These are phyloP conservation scores for Eupithecia exiguata DNA, from an alignment of 2,888 invertebrate genomes.

Conservation along the genomic window DNA sequence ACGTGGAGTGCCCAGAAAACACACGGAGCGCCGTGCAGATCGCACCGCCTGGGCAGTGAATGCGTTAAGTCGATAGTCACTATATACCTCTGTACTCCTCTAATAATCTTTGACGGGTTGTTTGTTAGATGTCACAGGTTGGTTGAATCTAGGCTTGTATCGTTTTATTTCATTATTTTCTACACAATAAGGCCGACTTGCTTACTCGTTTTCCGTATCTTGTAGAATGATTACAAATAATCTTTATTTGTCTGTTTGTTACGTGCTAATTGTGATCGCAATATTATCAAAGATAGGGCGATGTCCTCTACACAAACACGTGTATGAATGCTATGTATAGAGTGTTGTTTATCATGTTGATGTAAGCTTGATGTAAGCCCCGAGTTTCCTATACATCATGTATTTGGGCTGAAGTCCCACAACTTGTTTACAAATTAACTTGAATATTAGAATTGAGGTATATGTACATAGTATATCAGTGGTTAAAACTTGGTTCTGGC, in stretches of 20 bases:
- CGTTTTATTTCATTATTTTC: background rate
- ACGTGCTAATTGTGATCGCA: background rate
- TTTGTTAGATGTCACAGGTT: background rate
- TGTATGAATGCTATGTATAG: background rate
- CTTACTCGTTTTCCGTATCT: background rate
- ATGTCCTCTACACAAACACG: slow-evolving; percentile 3
- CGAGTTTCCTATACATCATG: slow-evolving; percentile 43
- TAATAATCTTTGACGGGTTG: background rate
- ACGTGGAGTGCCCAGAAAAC: too few relatives aligned
- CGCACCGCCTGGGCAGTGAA: too few relatives aligned
- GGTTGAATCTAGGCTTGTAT: background rate
- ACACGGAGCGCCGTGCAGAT: too few relatives aligned
- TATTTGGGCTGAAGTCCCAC: slow-evolving; percentile 56
- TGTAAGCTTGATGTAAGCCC: background rate
- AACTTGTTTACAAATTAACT: slow-evolving; percentile 8
- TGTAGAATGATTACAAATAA: background rate
- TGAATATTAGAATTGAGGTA: background rate
- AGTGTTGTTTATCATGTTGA: background rate
- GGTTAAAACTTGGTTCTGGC: background rate
- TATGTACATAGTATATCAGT: background rate
- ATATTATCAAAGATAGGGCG: slow-evolving; percentile 4
- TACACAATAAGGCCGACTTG: background rate
- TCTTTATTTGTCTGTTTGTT: background rate
- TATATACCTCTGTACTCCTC: background rate
- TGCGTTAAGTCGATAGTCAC: background rate